Evolutionary conservation across 1,140 invertebrate genomes (phyloP).

Genomic region (Ruditapes philippinarum): DNA sequence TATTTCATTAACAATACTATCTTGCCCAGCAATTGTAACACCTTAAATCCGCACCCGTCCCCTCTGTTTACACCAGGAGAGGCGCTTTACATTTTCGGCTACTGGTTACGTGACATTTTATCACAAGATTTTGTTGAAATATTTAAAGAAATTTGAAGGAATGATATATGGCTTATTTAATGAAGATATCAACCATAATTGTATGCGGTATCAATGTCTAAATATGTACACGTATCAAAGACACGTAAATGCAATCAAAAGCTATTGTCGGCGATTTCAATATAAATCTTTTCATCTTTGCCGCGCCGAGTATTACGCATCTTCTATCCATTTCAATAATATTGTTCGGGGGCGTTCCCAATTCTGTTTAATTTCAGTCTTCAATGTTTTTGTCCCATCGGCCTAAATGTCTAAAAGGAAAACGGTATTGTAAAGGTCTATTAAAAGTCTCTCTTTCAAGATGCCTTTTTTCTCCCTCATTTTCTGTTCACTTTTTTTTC

Average conservation of each 20-base stretch:
- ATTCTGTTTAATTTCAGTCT: neutral
- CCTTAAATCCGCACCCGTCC: neutral
- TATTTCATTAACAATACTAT: conserved; percentile 39
- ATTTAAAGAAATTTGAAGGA: conserved; percentile 9
- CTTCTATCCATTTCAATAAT: neutral
- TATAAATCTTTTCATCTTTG: conserved; percentile 37
- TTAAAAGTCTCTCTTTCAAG: neutral
- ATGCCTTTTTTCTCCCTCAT: neutral
- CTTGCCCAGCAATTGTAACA: neutral
- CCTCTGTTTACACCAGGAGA: neutral
- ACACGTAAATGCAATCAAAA: neutral
- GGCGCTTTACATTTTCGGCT: neutral
- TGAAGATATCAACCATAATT: conserved; percentile 22
- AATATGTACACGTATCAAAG: conserved; percentile 12
- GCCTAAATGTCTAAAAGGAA: neutral
- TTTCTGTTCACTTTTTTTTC: neutral
- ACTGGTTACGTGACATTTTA: neutral
- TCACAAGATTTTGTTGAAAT: neutral
- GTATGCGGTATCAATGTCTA: conserved; percentile 16
- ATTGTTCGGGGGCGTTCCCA: neutral
- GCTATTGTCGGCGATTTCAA: conserved; percentile 32
- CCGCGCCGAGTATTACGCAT: conserved; percentile 4
- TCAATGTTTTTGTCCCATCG: neutral
- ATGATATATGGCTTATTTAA: conserved; percentile 48
- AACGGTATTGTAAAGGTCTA: neutral